A percentile compares a stretch with the other conserved stretches of the same genome.
Evolutionary conservation across 1,140 invertebrate species (phyloP).

Genomic region (Monomorium pharaonis): DNA sequence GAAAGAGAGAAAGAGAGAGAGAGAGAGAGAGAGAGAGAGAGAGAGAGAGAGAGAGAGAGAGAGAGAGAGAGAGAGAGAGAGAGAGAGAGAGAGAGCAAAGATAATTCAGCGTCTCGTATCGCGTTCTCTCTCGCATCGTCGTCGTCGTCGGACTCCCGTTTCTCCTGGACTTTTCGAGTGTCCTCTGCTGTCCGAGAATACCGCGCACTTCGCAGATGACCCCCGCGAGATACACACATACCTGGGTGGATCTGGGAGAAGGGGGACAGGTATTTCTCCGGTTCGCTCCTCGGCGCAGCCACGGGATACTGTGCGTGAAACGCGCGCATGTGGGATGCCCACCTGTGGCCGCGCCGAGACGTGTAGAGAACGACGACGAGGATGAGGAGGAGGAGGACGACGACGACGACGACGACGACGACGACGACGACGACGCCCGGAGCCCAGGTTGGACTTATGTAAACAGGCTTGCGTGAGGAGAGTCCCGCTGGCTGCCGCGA

Average conservation of each 20-base stretch:
- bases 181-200: constrained; percentile 39
- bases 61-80: too few species aligned
- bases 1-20: too few species aligned
- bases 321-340: constrained; percentile 50
- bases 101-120: constrained; percentile 42
- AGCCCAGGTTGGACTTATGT: constrained; percentile 74
- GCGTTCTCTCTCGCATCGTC: constrained; percentile 4
- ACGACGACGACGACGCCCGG: constrained; percentile 1
- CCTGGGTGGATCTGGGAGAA: constrained; percentile 37
- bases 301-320: background rate
- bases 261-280: constrained; percentile 59
- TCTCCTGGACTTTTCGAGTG: constrained; percentile 55
- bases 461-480: constrained; percentile 79
- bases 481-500: constrained; percentile 72
- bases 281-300: constrained; percentile 6
- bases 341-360: constrained; percentile 72
- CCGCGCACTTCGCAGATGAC: constrained; percentile 46
- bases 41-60: too few species aligned
- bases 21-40: too few species aligned
- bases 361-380: constrained; percentile 49
- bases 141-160: background rate
- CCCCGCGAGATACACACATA: constrained; percentile 63
- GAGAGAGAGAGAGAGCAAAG: constrained; percentile 34
- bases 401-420: constrained; percentile 51
- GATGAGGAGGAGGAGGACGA: constrained; percentile 32